Conservation (phyloP, 2,888 invertebrate species). For the Hyalella azteca region DNA sequence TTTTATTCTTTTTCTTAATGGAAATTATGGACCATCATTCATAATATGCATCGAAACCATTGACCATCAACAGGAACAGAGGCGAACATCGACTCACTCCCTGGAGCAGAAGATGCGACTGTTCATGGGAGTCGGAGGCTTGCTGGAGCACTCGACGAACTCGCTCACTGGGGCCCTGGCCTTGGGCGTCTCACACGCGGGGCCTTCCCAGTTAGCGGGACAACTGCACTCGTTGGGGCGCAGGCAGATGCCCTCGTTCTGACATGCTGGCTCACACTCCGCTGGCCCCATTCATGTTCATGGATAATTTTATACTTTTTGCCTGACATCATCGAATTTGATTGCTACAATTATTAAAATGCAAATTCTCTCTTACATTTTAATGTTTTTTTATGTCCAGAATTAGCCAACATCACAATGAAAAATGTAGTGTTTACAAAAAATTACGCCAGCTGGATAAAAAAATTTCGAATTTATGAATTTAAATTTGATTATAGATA, state of each 20-base stretch:
- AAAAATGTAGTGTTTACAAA: no score
- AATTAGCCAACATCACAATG: no score
- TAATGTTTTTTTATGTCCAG: no score
- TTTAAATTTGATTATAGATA: no score
- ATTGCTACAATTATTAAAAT: no score
- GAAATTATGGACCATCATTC: neutral
- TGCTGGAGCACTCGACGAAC: conserved; percentile 49
- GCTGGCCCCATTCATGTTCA: conserved; percentile 71
- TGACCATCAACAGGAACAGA: neutral
- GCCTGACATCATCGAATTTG: no score
- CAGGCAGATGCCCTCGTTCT: conserved; percentile 81
- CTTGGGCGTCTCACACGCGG: conserved; percentile 76
- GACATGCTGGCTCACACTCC: conserved; percentile 75
- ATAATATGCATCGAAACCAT: neutral
- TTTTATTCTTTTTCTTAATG: no score
- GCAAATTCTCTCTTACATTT: no score
- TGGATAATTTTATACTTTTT: no score
- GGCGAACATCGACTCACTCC: conserved; percentile 49
- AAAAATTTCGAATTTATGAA: no score
- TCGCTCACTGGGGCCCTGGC: conserved; percentile 61
- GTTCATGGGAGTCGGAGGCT: conserved; percentile 59
- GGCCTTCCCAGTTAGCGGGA: conserved; percentile 74
- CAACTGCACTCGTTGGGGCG: conserved; percentile 79
- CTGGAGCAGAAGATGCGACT: conserved; percentile 57
- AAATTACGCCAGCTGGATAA: no score